Conservation (phyloP, 2,888 invertebrate species). For the Lasioglossum figueresi region DNA sequence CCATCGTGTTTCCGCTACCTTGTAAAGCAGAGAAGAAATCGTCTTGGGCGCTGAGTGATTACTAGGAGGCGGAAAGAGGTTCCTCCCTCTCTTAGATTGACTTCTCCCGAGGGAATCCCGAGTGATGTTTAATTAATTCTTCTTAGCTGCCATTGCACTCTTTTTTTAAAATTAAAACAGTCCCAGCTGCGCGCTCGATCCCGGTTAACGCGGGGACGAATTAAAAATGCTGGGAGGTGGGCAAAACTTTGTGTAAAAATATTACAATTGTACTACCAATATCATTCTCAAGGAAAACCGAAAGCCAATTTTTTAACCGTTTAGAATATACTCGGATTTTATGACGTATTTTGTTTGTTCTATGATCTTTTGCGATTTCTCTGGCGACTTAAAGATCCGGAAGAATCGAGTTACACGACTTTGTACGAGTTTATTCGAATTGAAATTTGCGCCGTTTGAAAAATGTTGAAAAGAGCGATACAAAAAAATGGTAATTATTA, state of each 20-base stretch:
- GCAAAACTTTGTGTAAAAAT: not conserved
- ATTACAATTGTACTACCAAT: not conserved
- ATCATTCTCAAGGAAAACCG: no score
- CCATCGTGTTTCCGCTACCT: constrained; percentile 5
- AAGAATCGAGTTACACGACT: no score
- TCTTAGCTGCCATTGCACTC: not conserved
- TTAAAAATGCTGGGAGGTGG: not conserved
- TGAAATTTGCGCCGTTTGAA: no score
- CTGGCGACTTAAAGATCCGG: no score
- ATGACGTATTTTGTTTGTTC: no score
- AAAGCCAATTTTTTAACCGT: no score
- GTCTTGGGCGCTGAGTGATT: constrained; percentile 29
- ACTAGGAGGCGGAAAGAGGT: constrained; percentile 24
- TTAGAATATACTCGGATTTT: no score
- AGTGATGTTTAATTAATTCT: not conserved
- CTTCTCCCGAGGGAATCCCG: constrained; percentile 21
- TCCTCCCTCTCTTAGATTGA: constrained; percentile 17
- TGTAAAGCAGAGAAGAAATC: not conserved
- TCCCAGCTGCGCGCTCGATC: not conserved
- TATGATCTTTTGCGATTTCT: no score
- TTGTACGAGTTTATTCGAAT: no score
- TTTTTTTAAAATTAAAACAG: not conserved
- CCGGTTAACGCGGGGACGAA: not conserved
- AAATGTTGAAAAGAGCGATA: no score
- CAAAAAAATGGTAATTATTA: no score